Conservation (phyloP, 1,140 invertebrate species). For the Pachypsylla venusta region DNA sequence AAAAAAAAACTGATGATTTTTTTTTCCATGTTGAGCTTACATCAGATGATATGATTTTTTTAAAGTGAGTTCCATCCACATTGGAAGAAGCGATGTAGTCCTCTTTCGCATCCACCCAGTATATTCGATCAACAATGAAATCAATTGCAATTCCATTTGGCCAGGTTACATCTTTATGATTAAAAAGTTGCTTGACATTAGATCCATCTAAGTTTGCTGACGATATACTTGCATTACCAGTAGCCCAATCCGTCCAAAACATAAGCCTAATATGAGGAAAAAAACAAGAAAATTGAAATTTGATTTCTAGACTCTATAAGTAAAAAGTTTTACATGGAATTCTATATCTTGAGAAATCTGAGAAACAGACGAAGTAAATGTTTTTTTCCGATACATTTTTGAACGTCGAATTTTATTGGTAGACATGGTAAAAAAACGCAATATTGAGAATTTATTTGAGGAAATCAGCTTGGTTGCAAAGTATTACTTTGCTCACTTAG, state of each 20-base stretch:
- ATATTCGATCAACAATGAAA: slow-evolving; percentile 61
- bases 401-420: no score
- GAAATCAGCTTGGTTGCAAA: no score
- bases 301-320: no score
- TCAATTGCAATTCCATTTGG: slow-evolving; percentile 80
- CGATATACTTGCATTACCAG: slow-evolving; percentile 56
- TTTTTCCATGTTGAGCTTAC: slow-evolving; percentile 29
- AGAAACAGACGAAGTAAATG: no score
- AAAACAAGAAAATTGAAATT: no score
- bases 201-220: slow-evolving; percentile 72
- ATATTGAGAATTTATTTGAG: no score
- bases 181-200: slow-evolving; percentile 51
- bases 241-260: slow-evolving; percentile 90
- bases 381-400: no score
- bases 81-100: slow-evolving; percentile 76
- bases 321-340: no score
- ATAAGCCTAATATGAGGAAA: slow-evolving; percentile 50
- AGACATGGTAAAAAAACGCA: no score
- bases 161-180: slow-evolving; percentile 47
- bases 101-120: slow-evolving; percentile 71
- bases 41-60: slow-evolving; percentile 46
- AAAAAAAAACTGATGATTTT: neutral
- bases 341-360: no score
- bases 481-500: no score
- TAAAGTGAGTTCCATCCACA: slow-evolving; percentile 62